Evolutionary conservation across 2,888 invertebrate species (phyloP), one percentile per base, ranked within the genome.

Genomic region (Scrobipalpa costella): DNA sequence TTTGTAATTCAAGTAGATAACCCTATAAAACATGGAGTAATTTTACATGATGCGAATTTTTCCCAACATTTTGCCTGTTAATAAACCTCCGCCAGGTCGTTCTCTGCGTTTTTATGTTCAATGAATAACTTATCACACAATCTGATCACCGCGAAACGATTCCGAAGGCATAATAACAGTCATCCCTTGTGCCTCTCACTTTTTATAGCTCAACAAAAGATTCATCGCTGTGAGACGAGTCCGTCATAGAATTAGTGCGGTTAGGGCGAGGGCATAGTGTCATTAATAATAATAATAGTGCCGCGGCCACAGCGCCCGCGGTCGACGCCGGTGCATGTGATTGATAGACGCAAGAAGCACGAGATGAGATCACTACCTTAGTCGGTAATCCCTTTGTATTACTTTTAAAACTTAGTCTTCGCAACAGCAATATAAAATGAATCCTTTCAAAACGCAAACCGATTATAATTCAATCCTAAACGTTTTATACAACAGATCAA

Each of bases 291-390:
- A 67, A 68, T 68, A 67, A 66, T 68, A 66, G 58, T 61, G 67
- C 67, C 68, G 66, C 66, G 67, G 57, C 68, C 67, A 63, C 67
- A 65, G 67, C 13, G n/a, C 60, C 69, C 68, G 68, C 67, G 67
- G 68, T 68, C 38, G 59, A 8, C 38, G 59, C 7, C 66, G 64
- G 66, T 71, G 69, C 71, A 65, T 71, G 70, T 78, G 80, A 80
- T 80, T 77, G 79, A 79, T 80, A 68, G 76, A 74, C 67, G 68
- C 67, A 68, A 65, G 69, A 67, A 67, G 66, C 52, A 47, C 38
- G 49, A 52, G 50, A 63, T 63, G 61, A 63, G 34, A 57, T 40
- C 61, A 50, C 38, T 52, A n/a, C 50, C 50, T 44, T 36, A 55
- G 21, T 38, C 55, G 13, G 21, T 15, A 57, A 36, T 55, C 55